Percentiles rank a stretch among this genome's conserved stretches.
Evolutionary conservation across 1,140 invertebrate genomes (phyloP).

Genomic region (Nilaparvata lugens): DNA sequence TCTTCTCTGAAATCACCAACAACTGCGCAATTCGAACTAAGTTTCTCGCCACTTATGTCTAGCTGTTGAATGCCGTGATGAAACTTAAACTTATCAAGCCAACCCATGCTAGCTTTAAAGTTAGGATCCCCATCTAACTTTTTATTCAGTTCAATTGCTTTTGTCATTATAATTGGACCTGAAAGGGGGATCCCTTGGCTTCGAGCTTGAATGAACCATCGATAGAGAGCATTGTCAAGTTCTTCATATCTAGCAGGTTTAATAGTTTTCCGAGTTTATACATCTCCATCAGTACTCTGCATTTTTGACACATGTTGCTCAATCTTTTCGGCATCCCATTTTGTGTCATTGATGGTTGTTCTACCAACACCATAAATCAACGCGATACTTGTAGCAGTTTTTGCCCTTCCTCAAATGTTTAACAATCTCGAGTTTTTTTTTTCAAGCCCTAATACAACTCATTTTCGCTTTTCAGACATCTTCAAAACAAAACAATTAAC

Average conservation of each 20-base stretch:
- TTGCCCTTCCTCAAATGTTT: conserved; percentile 18
- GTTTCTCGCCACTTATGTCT: too few relatives aligned
- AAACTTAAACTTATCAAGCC: conserved; percentile 33
- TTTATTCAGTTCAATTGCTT: conserved; percentile 23
- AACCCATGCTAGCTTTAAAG: conserved; percentile 31
- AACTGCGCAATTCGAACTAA: conserved; percentile 22
- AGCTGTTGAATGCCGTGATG: conserved; percentile 33
- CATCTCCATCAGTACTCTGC: conserved; percentile 4
- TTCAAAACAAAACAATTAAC: not conserved
- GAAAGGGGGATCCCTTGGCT: conserved; percentile 20
- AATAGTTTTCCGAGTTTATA: conserved; percentile 16
- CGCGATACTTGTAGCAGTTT: conserved; percentile 7
- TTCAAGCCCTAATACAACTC: not conserved
- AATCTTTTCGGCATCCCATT: conserved; percentile 13
- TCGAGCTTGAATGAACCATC: conserved; percentile 23
- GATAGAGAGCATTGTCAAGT: conserved; percentile 20
- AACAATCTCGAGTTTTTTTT: conserved; percentile 21
- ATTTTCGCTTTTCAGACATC: not conserved
- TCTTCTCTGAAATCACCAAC: not conserved
- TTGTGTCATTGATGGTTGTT: conserved; percentile 20
- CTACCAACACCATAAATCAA: conserved; percentile 15
- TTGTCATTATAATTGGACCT: conserved; percentile 22
- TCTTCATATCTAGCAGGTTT: conserved; percentile 15
- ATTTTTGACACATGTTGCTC: conserved; percentile 14
- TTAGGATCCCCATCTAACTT: conserved; percentile 15